phyloP scores from a whole-genome alignment of 1,140 invertebrate genomes.

The Mactra quadrangularis region DNA sequence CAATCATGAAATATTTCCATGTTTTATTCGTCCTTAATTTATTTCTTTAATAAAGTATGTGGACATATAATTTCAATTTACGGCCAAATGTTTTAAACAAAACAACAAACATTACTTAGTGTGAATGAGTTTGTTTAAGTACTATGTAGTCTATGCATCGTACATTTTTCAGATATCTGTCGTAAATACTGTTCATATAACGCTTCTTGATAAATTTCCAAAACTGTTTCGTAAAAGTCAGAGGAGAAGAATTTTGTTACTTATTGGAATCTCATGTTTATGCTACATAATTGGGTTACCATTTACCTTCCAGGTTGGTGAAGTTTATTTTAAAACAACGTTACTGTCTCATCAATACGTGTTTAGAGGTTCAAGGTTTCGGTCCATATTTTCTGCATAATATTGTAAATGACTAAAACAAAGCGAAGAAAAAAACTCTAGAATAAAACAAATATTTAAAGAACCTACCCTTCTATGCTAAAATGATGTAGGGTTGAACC shows the following conservation, averaged over 20 bases:
- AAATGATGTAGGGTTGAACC: too few species aligned
- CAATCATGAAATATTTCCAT: too few species aligned
- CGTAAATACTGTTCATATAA: slow-evolving; percentile 78
- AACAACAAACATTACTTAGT: too few species aligned
- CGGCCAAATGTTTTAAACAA: too few species aligned
- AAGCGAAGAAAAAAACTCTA: neutral
- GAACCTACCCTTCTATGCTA: too few species aligned
- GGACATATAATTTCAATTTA: too few species aligned
- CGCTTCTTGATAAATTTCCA: slow-evolving; percentile 74
- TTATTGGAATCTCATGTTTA: slow-evolving; percentile 85
- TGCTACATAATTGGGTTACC: slow-evolving; percentile 88
- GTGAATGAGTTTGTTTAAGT: too few species aligned
- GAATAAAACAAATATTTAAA: neutral
- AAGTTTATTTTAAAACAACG: neutral
- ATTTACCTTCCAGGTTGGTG: slow-evolving; percentile 87
- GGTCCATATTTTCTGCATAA: too few species aligned
- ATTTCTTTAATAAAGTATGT: too few species aligned
- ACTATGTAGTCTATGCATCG: too few species aligned
- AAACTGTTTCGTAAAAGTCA: slow-evolving; percentile 77
- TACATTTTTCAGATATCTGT: slow-evolving; percentile 74
- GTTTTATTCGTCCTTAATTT: too few species aligned
- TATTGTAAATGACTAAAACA: neutral
- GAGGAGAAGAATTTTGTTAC: slow-evolving; percentile 85
- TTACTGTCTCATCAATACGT: neutral
- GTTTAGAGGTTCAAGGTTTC: too few species aligned